phyloP scores from a whole-genome alignment of 2,113 vertebrate species.

The Tetrax tetrax region DNA sequence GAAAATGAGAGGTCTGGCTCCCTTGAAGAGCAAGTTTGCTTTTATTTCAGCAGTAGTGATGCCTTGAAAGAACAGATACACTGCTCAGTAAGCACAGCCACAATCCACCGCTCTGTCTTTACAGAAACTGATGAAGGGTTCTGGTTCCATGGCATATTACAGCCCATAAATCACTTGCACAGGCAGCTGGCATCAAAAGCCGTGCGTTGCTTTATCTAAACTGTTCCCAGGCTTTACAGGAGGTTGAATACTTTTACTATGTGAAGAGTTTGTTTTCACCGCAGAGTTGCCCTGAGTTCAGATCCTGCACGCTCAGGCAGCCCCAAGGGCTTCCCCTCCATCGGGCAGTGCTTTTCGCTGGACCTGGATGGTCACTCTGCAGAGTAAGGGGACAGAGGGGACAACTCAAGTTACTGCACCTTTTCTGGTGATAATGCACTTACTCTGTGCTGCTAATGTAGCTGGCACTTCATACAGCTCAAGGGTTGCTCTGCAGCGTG shows the following conservation, averaged over 20 bases:
- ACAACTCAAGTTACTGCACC: not conserved
- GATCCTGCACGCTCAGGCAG: not conserved
- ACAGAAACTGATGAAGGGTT: not conserved
- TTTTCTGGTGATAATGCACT: not conserved
- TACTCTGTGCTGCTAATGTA: not conserved
- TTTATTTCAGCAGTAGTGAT: not conserved
- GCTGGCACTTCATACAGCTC: not conserved
- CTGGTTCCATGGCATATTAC: not conserved
- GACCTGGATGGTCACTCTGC: not conserved
- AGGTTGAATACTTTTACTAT: not conserved
- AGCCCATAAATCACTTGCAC: not conserved
- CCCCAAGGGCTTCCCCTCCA: rapidly evolving
- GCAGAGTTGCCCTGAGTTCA: not conserved
- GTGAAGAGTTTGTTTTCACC: not conserved
- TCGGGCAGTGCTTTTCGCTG: not conserved
- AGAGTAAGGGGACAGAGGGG: not conserved
- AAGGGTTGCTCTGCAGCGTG: not conserved
- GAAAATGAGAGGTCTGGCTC: not conserved
- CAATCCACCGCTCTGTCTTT: not conserved
- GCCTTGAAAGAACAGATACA: not conserved
- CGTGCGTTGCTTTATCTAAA: not conserved
- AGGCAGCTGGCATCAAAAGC: not conserved
- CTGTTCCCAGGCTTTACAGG: not conserved
- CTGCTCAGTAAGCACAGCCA: not conserved
- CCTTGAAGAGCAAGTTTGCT: not conserved